Base-by-base conservation (phyloP, 2,888 invertebrate genomes). In the Gerosis bhagava region DNA sequence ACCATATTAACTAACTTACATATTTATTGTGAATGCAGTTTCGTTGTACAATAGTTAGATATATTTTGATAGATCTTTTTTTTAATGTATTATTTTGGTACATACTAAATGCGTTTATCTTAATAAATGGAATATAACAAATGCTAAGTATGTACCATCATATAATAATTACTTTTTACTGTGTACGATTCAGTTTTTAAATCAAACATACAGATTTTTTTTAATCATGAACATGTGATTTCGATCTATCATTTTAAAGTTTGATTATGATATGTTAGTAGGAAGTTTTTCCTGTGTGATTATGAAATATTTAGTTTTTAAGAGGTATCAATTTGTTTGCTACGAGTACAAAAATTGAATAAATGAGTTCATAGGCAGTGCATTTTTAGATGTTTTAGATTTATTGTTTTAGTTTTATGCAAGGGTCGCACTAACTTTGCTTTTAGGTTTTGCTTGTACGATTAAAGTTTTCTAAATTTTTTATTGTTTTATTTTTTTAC, bases 191-290 rank as follows among this genome's bases (percentile, higher is more conserved):
- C 41, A 21, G 52, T 64, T 62, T 63, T 63, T 61, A 60, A 60
- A 63, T 62, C 60, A 36, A 49, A 56, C 49, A 57, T 72, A 63
- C 63, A 32, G 37, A 25, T 70, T 69, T 72, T 49, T 67, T 83
- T 87, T 83, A 87, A 87, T 84, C 82, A 81, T 86, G 84, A 86
- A 87, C 83, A 78, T 70, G 63, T 77, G 83, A 84, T 86, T 83
- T 68, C 62, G 68, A 73, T 73, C 60, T 61, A 66, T 71, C 57
- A 67, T 84, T 86, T 84, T 81, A 83, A 68, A 71, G 68, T 71
- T 66, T 82, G 80, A 83, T 84, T 86, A 77, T 81, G 75, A 72
- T 60, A 75, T 79, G 70, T 69, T 13, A 66, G 61, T 63, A 63
- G 67, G n/a, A 61, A 56, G 47, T 37, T 34, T 50, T 63, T 63